Conservation (phyloP, 2,888 invertebrate species). For the Volucella inanis region DNA sequence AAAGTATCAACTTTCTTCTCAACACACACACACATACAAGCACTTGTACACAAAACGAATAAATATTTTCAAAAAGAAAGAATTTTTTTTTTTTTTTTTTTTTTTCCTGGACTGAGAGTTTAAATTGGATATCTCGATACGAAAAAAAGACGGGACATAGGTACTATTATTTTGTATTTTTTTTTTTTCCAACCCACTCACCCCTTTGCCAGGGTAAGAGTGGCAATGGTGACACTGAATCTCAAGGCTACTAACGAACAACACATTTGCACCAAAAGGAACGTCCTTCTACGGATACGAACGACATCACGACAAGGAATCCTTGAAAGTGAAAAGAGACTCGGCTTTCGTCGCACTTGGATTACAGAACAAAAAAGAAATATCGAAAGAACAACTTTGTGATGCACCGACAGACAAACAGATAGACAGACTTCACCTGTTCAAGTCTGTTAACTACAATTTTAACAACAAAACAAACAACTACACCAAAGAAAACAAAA, state of each 20-base stretch:
- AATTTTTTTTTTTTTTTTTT: too few relatives aligned
- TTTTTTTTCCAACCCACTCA: constrained; percentile 58
- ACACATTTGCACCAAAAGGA: constrained; percentile 44
- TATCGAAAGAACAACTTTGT: background rate
- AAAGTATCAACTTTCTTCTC: constrained; percentile 7
- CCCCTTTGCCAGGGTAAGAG: constrained; percentile 44
- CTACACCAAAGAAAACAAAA: constrained; percentile 1
- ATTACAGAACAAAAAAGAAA: background rate
- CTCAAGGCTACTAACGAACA: constrained; percentile 58
- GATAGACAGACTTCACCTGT: constrained; percentile 3
- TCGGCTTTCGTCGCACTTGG: constrained; percentile 15
- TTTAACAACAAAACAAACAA: background rate
- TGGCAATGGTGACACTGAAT: constrained; percentile 57
- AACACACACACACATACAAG: background rate
- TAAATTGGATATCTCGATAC: constrained; percentile 48
- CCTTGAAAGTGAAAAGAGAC: constrained; percentile 66
- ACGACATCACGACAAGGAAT: background rate
- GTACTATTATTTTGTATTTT: constrained; percentile 4
- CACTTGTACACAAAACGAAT: background rate
- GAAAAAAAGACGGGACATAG: constrained; percentile 13
- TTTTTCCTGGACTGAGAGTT: constrained; percentile 30
- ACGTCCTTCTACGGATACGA: constrained; percentile 49
- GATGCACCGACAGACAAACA: constrained; percentile 8
- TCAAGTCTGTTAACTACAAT: constrained; percentile 1
- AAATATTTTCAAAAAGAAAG: constrained; percentile 18